phyloP scores from a whole-genome alignment of 2,888 invertebrate genomes.

The Eupithecia vulgata region DNA sequence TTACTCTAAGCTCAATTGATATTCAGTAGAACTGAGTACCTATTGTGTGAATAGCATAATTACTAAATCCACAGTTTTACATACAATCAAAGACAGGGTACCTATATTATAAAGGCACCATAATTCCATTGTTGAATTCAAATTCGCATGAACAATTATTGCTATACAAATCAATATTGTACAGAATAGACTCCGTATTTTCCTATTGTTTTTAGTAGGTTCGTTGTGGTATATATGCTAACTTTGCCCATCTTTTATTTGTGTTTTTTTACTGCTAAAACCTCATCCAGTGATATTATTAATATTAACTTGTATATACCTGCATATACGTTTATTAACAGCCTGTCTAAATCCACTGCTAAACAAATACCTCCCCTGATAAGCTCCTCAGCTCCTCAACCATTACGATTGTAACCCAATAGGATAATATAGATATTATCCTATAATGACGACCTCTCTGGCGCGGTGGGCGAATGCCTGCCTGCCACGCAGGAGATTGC shows the following conservation, averaged over 20 bases:
- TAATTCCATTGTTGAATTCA: constrained; percentile 45
- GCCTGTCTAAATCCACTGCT: too few species aligned
- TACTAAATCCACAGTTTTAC: constrained; percentile 28
- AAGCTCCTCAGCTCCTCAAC: too few species aligned
- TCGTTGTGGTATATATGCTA: background rate
- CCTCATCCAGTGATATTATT: background rate
- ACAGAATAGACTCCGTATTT: background rate
- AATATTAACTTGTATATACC: too few species aligned
- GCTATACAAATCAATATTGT: constrained; percentile 21
- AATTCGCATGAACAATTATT: constrained; percentile 30
- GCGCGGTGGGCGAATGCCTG: too few species aligned
- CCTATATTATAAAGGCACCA: constrained; percentile 40
- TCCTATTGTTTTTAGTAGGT: background rate
- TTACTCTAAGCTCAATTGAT: constrained; percentile 10
- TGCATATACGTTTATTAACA: too few species aligned
- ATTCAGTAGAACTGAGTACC: constrained; percentile 18
- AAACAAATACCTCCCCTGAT: too few species aligned
- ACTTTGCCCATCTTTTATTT: background rate
- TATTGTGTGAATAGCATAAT: constrained; percentile 33
- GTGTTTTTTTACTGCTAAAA: background rate
- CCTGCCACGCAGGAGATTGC: too few species aligned
- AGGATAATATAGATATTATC: too few species aligned
- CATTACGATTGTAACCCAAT: too few species aligned
- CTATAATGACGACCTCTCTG: too few species aligned
- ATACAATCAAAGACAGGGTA: constrained; percentile 28